Base-by-base conservation (phyloP, 1,140 invertebrate genomes). In the Drosophila albomicans region DNA sequence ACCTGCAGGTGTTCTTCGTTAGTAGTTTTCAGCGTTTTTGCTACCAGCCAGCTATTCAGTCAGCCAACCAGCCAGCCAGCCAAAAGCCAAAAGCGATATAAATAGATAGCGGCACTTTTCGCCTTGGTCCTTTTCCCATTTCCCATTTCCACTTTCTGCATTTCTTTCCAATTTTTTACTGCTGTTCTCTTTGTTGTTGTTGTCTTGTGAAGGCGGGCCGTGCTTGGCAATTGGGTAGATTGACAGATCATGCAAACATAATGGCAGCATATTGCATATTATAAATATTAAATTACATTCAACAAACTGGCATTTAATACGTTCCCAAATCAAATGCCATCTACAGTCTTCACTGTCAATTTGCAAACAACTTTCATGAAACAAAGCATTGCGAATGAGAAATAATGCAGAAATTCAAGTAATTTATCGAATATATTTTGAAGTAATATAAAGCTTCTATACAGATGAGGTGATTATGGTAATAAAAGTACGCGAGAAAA, bases 241-340 rank as follows among this genome's bases (percentile, higher is more conserved):
- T 88, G 84, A 88, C 84, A 88, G 84, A 88, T 88, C 84, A 89
- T 88, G 84, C 85, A 88, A 88, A 84, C 84, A 78, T 89, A 89
- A 87, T 89, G 80, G 80, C 80, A 89, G 81, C 74, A 79, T 80
- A 80, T 80, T 84, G 76, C 78, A 88, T 82, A 88, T 75, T 62
- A 84, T 88, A 82, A 89, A 84, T 88, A 84, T 88, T 88, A 88
- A 88, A 84, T 84, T 88, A 87, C 80, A 80, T 84, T 64, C 59
- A 67, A 61, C 82, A 79, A 77, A 68, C 68, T 79, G 79, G 45
- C 72, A 74, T 65, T 68, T 46, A 64, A 75, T 75, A 75, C 16
- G 30, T 16, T 45, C 30, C 20, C 13, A 35, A 43, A 65, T 65
- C 35, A 54, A 52, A 41, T 41, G 11, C 46, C 15, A 54, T 15